Base-by-base conservation (phyloP, 2,113 vertebrate genomes). In the Oryctolagus cuniculus region DNA sequence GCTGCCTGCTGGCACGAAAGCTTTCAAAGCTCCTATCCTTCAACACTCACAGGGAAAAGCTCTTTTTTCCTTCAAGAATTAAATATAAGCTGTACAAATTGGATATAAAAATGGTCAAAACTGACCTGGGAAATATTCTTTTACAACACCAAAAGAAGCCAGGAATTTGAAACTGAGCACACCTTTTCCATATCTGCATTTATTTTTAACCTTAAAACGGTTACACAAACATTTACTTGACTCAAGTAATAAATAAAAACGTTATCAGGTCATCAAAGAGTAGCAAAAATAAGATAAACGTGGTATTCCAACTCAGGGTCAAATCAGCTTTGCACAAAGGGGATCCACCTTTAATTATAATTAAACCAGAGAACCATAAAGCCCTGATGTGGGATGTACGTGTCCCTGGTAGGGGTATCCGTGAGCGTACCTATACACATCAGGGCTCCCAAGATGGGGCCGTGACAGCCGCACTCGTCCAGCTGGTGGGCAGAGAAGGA, bases 191-290 rank as follows among this genome's bases (percentile, higher is more conserved):
- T 44, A 44, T 53, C 31, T 66, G 78, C 31, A 78, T 63, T 82
- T 89, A 64, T 82, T 75, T 90, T 93, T 79, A 84, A 82, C 55
- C 31, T 77, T 78, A 36, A 64, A 87, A 91, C 9, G 9, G 19
- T 53, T 87, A 95, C 21, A 63, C 21, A 25, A 90, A 81, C 49
- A 95, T 73, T 67, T 79, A 67, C 31, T 91, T 87, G 29, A 34
- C 77, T 55, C 69, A 90, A n/a, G 27, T 75, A 36, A 79, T 38
- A 80, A 69, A 77, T 31, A 82, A 84, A 91, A 73, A 91, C 22
- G 8, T 51, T 84, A 51, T 29, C 34, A 84, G 83, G 29, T 73
- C 38, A 11, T 79, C 38, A 11, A 9, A 67, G 3, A 78, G 15
- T 55, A 21, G 29, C 29, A 90, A 96, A 77, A 70, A 44, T 22